phyloP scores from a whole-genome alignment of 2,113 vertebrate species.

The Microtus oregoni region DNA sequence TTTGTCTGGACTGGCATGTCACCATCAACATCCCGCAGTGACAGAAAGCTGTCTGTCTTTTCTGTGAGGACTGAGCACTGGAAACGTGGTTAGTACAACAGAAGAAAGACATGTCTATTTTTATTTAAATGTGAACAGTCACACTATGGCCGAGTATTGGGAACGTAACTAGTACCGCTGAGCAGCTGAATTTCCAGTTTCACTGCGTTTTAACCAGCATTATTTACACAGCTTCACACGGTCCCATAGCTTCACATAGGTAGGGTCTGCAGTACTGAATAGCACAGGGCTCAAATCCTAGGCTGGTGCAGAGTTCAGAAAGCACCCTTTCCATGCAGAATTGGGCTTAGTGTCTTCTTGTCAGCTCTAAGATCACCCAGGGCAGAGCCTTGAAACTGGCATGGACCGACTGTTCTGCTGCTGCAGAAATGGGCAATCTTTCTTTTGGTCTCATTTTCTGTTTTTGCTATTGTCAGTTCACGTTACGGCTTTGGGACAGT shows the following conservation, averaged over 20 bases:
- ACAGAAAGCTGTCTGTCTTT: background rate
- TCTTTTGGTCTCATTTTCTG: background rate
- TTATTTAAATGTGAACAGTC: background rate
- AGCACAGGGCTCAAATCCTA: background rate
- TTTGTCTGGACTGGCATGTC: background rate
- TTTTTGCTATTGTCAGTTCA: background rate
- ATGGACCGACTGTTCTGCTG: rapidly evolving
- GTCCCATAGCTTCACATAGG: background rate
- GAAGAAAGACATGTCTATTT: background rate
- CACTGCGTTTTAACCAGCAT: background rate
- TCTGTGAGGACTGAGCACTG: background rate
- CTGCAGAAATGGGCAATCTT: background rate
- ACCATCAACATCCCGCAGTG: background rate
- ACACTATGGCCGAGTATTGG: background rate
- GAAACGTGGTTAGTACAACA: background rate
- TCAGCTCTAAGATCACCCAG: background rate
- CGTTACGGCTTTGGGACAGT: background rate
- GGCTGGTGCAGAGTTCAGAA: background rate
- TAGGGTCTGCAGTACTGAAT: background rate
- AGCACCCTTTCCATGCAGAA: background rate
- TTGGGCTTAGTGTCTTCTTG: background rate
- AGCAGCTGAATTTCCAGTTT: background rate
- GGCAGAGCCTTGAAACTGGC: background rate
- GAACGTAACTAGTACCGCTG: background rate
- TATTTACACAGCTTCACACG: background rate